Percentiles rank a stretch among this genome's conserved stretches.
phyloP scores from a whole-genome alignment of 1,140 invertebrate species.

The Ditylenchus dipsaci region DNA sequence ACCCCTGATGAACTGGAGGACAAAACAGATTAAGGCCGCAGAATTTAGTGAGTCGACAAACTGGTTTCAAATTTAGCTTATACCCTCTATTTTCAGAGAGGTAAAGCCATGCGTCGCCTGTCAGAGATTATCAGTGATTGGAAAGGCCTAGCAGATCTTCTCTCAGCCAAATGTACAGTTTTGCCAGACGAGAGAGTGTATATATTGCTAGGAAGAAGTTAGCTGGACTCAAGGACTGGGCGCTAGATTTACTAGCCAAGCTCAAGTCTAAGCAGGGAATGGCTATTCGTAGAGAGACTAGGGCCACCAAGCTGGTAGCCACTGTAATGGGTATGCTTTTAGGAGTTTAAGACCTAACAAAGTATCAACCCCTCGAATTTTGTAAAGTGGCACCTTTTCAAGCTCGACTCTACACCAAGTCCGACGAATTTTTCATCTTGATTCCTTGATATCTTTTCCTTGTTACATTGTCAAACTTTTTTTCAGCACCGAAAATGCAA shows the following conservation, averaged over 20 bases:
- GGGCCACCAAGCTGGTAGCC: constrained; percentile 56
- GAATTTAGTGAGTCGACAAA: background rate
- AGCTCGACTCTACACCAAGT: too few species aligned
- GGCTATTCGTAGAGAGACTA: constrained; percentile 54
- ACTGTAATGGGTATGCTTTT: constrained; percentile 54
- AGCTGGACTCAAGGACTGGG: constrained; percentile 57
- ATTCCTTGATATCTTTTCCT: too few species aligned
- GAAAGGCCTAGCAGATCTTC: constrained; percentile 53
- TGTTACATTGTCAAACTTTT: too few species aligned
- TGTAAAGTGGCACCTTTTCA: background rate
- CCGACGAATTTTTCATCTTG: too few species aligned
- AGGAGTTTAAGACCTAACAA: constrained; percentile 3
- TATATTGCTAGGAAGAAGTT: constrained; percentile 57
- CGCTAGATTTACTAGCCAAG: constrained; percentile 56
- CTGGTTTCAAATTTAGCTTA: too few species aligned
- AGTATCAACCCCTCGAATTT: constrained; percentile 5
- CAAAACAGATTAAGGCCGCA: background rate
- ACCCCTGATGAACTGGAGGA: background rate
- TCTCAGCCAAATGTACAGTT: constrained; percentile 52
- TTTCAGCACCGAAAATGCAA: too few species aligned
- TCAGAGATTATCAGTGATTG: constrained; percentile 57
- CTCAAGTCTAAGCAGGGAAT: constrained; percentile 58
- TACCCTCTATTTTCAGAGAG: constrained; percentile 39
- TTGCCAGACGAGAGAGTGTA: constrained; percentile 52
- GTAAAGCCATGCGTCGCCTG: constrained; percentile 49